Conservation (phyloP, 2,797 vertebrate genomes). For the Sus cebifrons region DNA sequence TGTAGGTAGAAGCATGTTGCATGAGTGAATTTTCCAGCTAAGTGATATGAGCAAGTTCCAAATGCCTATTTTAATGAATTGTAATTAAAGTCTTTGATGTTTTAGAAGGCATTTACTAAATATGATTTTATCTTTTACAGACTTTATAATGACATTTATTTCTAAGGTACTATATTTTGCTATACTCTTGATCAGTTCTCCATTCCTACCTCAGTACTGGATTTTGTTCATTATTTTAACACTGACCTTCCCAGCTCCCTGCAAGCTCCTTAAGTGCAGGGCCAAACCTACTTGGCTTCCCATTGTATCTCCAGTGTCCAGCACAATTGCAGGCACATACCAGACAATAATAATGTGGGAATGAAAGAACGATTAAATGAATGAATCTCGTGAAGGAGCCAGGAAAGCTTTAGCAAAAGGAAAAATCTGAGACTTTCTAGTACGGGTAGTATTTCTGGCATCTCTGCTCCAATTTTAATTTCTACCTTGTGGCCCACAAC, state of each 20-base stretch:
- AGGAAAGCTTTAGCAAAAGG: neutral
- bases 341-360: neutral
- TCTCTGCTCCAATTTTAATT: neutral
- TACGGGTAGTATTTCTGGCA: neutral
- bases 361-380: neutral
- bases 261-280: neutral
- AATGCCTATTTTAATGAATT: neutral
- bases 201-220: neutral
- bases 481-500: neutral
- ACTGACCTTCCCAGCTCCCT: neutral
- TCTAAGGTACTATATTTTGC: neutral
- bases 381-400: neutral
- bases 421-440: neutral
- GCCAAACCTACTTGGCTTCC: neutral
- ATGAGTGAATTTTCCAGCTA: conserved; percentile 31
- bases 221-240: neutral
- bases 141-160: neutral
- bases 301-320: neutral
- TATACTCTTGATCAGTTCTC: neutral
- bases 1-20: neutral
- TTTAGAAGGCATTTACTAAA: conserved; percentile 19
- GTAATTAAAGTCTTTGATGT: conserved; percentile 14
- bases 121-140: neutral
- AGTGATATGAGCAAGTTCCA: neutral
- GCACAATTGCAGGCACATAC: neutral